phyloP scores from a whole-genome alignment of 37 sponge, comb jelly and placozoan species.

The Cladorhizidae sp. region DNA sequence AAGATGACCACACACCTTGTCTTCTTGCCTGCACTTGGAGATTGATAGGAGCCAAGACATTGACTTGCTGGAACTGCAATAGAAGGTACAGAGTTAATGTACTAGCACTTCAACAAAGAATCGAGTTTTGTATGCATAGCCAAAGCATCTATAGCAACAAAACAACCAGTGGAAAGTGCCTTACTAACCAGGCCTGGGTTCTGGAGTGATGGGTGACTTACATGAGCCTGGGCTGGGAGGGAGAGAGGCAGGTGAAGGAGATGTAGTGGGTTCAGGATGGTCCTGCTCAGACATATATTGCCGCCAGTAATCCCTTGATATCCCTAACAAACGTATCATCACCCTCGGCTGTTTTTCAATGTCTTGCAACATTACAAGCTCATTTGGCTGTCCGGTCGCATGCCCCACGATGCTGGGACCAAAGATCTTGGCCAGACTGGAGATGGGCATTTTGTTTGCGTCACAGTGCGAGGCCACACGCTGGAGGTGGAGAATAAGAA shows the following conservation, averaged over 20 bases:
- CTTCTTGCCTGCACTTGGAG: too few species aligned
- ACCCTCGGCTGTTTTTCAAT: constrained; percentile 80
- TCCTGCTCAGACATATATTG: constrained; percentile 66
- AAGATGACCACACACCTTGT: too few species aligned
- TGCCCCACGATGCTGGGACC: constrained; percentile 90
- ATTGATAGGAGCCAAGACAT: too few species aligned
- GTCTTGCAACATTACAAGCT: constrained; percentile 68
- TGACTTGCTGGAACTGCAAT: too few species aligned
- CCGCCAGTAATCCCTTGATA: constrained; percentile 78
- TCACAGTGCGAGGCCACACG: constrained; percentile 74
- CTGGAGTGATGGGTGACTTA: constrained; percentile 73
- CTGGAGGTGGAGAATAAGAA: constrained; percentile 87
- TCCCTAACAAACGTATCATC: constrained; percentile 59
- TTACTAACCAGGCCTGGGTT: constrained; percentile 59
- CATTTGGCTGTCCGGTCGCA: constrained; percentile 62
- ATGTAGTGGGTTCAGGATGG: constrained; percentile 45
- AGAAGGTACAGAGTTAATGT: too few species aligned
- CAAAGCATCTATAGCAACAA: too few species aligned
- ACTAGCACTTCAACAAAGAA: too few species aligned
- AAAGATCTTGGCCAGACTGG: constrained; percentile 85
- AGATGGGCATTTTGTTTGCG: constrained; percentile 86
- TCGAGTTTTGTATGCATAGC: too few species aligned
- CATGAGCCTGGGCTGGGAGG: constrained; percentile 4
- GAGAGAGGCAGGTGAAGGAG: constrained; percentile 40
- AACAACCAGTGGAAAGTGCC: not conserved